phyloP scores from a whole-genome alignment of 2,797 vertebrate genomes.

The Lagocephalus sceleratus region DNA sequence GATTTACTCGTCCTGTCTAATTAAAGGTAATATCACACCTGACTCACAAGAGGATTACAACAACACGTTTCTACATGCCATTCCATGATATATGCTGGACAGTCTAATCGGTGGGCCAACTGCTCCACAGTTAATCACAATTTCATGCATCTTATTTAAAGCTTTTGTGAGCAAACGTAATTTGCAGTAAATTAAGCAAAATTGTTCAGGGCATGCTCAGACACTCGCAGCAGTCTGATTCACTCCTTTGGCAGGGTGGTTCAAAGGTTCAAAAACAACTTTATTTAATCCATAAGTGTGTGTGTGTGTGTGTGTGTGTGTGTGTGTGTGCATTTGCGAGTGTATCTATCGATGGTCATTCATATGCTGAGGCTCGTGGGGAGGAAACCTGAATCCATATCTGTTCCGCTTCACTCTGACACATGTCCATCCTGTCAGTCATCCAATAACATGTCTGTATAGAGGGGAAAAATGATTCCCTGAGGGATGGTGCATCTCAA shows the following conservation, averaged over 20 bases:
- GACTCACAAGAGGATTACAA: slow-evolving; percentile 5
- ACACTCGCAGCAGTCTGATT: neutral
- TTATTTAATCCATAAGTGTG: slow-evolving; percentile 19
- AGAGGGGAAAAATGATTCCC: too few species aligned
- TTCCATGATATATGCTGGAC: neutral
- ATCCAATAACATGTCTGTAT: neutral
- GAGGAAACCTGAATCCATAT: slow-evolving; percentile 14
- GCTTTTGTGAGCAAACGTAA: neutral
- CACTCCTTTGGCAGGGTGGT: slow-evolving; percentile 5
- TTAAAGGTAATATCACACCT: slow-evolving; percentile 7
- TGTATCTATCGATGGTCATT: too few species aligned
- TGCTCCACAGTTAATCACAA: neutral
- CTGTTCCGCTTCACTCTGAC: neutral
- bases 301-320: too few species aligned
- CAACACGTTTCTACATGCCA: slow-evolving; percentile 4
- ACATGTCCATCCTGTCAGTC: neutral
- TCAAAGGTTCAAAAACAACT: too few species aligned
- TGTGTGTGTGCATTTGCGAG: slow-evolving; percentile 1
- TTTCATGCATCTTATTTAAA: neutral
- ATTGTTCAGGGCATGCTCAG: neutral
- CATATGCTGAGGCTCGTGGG: slow-evolving; percentile 16
- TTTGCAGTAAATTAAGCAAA: neutral
- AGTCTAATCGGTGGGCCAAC: neutral
- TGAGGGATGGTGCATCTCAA: too few species aligned
- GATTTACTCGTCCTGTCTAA: neutral